Evolutionary conservation across 2,797 vertebrate species (phyloP), one percentile per base, ranked within the genome.

Genomic region (Coregonus ussuriensis): DNA sequence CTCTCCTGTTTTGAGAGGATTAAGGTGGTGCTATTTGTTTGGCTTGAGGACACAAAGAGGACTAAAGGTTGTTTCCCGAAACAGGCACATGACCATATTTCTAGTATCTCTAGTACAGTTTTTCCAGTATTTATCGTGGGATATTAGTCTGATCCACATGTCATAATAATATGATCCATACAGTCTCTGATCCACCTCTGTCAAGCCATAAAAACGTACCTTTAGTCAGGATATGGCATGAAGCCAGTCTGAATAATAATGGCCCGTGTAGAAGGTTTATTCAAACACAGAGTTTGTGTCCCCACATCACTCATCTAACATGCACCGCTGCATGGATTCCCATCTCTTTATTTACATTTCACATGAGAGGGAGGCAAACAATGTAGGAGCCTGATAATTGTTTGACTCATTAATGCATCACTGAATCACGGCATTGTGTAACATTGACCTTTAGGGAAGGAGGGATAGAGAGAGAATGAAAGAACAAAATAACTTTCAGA

Each of bases 191-290:
- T 77, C 77, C 81, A 75, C 79, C 73, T 79, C 77, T 52, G 73
- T 71, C 75, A 83, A 82, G 75, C 78, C 81, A 83, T 88, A 90
- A 86, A 18, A 54, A 83, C 83, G 82, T 81, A 74, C 82, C 81
- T 90, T 92, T 87, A 75, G 70, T 82, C 78, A 85, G 75, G 77
- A 88, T 75, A 72, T 88, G 82, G 85, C 87, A 76, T 21, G 73
- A 73, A 79, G 83, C 78, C 84, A 74, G 69, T 52, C 77, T 84
- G 84, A 83, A 85, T 83, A 88, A 85, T 63, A 81, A 74, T 77
- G 78, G 74, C 0, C 47, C 1, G 68, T 76, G 77, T 51, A 72
- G 52, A 54, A 29, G 25, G 51, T 81, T 87, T 84, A 75, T 82
- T 66, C 78, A 76, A 82, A 86, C 80, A 80, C 72, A 66, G 47